Evolutionary conservation across 2,888 invertebrate genomes (phyloP).

Genomic region (Coenonympha arcania): DNA sequence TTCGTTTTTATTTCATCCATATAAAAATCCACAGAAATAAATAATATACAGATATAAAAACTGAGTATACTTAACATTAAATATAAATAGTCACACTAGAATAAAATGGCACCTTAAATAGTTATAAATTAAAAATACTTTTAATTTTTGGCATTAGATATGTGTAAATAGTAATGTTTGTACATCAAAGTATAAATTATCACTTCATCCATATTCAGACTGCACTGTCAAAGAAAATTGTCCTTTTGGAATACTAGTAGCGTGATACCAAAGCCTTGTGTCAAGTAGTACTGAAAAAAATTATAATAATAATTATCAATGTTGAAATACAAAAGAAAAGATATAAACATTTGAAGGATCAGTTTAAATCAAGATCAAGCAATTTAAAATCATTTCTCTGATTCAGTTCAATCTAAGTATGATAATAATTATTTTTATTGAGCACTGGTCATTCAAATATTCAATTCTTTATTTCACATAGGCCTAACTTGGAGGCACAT

Average conservation of each 20-base stretch:
- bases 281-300: conserved; percentile 83
- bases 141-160: conserved; percentile 69
- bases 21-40: conserved; percentile 37
- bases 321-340: neutral
- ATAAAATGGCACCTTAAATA: conserved; percentile 59
- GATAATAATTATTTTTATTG: no score
- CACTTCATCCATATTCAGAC: conserved; percentile 87
- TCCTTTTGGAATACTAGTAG: conserved; percentile 85
- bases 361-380: no score
- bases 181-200: conserved; percentile 36
- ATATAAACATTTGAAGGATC: neutral
- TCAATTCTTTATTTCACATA: no score
- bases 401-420: no score
- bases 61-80: conserved; percentile 44
- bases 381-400: no score
- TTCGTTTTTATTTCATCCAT: conserved; percentile 34
- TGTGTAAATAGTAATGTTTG: conserved; percentile 55
- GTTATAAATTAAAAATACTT: conserved; percentile 41
- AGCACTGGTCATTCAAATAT: no score
- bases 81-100: conserved; percentile 51
- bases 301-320: neutral
- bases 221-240: conserved; percentile 90
- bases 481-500: no score
- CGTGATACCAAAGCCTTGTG: conserved; percentile 93
- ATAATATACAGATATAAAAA: conserved; percentile 33